phyloP scores from a whole-genome alignment of 2,797 vertebrate species.

The Peromyscus nudipes region DNA sequence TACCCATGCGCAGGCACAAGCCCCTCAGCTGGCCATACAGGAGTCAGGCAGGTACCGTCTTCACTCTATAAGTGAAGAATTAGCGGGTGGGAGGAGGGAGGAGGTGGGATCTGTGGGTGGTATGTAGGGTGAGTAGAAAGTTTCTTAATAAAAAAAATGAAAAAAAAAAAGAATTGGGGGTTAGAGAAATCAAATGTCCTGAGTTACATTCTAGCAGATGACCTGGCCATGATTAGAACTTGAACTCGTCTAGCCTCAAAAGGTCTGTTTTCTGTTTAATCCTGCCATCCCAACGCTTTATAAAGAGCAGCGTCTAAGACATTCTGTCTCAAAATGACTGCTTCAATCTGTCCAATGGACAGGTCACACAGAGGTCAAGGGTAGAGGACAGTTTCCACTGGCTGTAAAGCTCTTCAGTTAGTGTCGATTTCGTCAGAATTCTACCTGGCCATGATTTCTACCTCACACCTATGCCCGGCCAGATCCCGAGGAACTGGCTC shows the following conservation, averaged over 20 bases:
- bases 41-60: background rate
- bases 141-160: no score
- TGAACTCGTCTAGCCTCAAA: background rate
- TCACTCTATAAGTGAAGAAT: background rate
- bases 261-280: background rate
- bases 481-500: background rate
- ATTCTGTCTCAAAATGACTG: background rate
- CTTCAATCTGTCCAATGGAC: background rate
- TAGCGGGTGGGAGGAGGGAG: background rate
- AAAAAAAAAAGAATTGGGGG: background rate
- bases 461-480: fast-evolving
- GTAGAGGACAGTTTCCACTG: background rate
- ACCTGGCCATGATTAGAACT: background rate
- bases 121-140: no score
- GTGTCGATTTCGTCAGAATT: background rate
- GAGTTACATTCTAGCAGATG: background rate
- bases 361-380: background rate
- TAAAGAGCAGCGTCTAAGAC: background rate
- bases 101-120: no score
- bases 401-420: background rate
- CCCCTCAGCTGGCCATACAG: no score
- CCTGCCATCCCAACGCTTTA: background rate
- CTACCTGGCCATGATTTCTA: no score
- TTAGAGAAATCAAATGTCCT: background rate
- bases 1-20: fast-evolving